phyloP scores from a whole-genome alignment of 2,888 invertebrate genomes.

The Heliconius cydno region DNA sequence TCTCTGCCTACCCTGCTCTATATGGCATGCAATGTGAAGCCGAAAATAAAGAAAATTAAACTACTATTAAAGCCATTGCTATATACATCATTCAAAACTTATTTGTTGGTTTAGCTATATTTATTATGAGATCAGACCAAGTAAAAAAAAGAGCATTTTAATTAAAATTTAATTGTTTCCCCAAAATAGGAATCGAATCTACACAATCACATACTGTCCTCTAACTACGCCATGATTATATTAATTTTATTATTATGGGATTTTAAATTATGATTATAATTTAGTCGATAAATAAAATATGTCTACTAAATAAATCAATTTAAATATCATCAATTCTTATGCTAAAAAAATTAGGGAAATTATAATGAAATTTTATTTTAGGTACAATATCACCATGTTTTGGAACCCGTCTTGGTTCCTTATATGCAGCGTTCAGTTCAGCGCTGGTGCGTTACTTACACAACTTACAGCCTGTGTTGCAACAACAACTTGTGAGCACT shows the following conservation, averaged over 20 bases:
- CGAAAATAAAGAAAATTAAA: no score
- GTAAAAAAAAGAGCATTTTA: neutral
- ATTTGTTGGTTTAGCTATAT: neutral
- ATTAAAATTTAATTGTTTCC: neutral
- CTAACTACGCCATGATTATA: neutral
- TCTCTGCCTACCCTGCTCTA: no score
- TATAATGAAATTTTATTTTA: slow-evolving; percentile 51
- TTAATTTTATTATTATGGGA: neutral
- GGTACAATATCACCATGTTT: slow-evolving; percentile 90
- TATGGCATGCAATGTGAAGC: no score
- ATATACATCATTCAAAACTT: neutral
- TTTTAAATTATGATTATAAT: neutral
- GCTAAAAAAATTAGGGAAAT: neutral
- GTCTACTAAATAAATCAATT: neutral
- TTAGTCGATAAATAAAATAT: neutral
- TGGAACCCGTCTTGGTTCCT: slow-evolving; percentile 86
- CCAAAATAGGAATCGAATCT: neutral
- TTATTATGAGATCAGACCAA: no score
- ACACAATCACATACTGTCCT: neutral
- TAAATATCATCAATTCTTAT: neutral
- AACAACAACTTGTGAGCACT: slow-evolving; percentile 69
- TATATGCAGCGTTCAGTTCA: slow-evolving; percentile 90
- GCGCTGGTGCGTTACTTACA: slow-evolving; percentile 91
- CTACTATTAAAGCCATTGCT: no score
- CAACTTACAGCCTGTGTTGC: slow-evolving; percentile 73